A percentile compares a stretch with the other conserved stretches of the same genome.
phyloP scores from a whole-genome alignment of 1,140 invertebrate species.

The Caenorhabditis remanei region DNA sequence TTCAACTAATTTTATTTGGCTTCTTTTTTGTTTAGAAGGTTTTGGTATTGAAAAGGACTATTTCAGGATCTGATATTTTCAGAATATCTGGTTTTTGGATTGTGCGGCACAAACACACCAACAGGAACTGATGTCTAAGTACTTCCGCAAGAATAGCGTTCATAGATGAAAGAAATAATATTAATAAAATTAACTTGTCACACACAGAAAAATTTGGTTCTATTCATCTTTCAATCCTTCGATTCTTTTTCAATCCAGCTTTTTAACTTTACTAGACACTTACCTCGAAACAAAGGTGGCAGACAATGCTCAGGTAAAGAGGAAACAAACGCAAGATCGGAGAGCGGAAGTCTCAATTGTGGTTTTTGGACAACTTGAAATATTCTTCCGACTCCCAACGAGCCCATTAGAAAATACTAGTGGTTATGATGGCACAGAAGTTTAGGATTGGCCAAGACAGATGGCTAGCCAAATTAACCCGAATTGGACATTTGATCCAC shows the following conservation, averaged over 20 bases:
- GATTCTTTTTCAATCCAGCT: not conserved
- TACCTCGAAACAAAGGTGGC: constrained; percentile 58
- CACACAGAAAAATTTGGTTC: too few species aligned
- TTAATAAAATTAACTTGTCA: too few species aligned
- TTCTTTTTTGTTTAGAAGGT: not conserved
- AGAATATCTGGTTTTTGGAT: not conserved
- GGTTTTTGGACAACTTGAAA: constrained; percentile 68
- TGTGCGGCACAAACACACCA: too few species aligned
- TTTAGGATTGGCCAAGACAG: constrained; percentile 22
- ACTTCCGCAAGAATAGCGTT: too few species aligned
- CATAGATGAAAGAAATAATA: too few species aligned
- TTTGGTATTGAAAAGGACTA: not conserved
- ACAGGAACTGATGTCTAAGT: too few species aligned
- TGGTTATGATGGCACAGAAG: constrained; percentile 21
- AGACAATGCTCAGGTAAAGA: constrained; percentile 58
- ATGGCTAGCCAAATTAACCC: constrained; percentile 50
- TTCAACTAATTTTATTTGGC: constrained; percentile 38
- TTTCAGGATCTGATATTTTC: not conserved
- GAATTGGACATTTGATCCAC: constrained; percentile 50
- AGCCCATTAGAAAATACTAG: constrained; percentile 64
- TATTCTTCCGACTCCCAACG: constrained; percentile 65
- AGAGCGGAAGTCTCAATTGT: constrained; percentile 61
- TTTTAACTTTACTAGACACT: not conserved
- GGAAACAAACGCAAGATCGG: constrained; percentile 63
- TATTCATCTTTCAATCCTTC: not conserved